Base-by-base conservation (phyloP, 2,797 vertebrate genomes). In the Eptatretus atami region DNA sequence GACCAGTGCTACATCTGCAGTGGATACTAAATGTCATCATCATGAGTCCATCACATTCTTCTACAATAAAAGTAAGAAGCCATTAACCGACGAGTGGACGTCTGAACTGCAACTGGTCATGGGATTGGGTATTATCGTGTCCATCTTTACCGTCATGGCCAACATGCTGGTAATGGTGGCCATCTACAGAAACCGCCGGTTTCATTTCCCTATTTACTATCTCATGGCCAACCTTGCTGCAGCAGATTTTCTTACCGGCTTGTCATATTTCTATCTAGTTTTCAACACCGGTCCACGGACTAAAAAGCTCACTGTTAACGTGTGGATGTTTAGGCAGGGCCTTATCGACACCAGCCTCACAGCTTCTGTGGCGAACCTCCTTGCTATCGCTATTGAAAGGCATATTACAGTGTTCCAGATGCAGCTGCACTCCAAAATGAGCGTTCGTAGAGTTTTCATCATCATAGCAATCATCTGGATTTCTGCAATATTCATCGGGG, bases 201-300 rank as follows among this genome's bases (percentile, higher is more conserved):
- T 98, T 75, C 92, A 98, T 73, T 98, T 96, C 69, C 92, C 92
- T 77, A 98, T 98, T 76, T 98, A 96, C 82, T 96, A 98, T 73
- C 76, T 98, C 73, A 98, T 98, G 92, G 92, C 92, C 67, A 98
- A 98, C 71, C 75, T 98, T 72, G 92, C 92, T 1, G 92, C 92
- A 63, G 92, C 92, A 3, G 92, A 98, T 78, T 98, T 96, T 76
- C 94, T 98, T 68, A 87, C 92, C 2, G 92, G 92, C 66, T 74
- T 96, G 73, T 88, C 92, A 19, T 98, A 98, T 74, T 95, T 95
- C 74, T 96, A 98, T 76, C 75, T 98, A 72, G 96, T 96, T 88
- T 98, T 95, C 75, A 98, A 98, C 79, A 98, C 92, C 6, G 92
- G 92, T 64, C 92, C 92, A 24, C 95, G 95, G 71, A 98, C 92